phyloP scores from a whole-genome alignment of 2,797 vertebrate genomes.

The Phataginus tricuspis region DNA sequence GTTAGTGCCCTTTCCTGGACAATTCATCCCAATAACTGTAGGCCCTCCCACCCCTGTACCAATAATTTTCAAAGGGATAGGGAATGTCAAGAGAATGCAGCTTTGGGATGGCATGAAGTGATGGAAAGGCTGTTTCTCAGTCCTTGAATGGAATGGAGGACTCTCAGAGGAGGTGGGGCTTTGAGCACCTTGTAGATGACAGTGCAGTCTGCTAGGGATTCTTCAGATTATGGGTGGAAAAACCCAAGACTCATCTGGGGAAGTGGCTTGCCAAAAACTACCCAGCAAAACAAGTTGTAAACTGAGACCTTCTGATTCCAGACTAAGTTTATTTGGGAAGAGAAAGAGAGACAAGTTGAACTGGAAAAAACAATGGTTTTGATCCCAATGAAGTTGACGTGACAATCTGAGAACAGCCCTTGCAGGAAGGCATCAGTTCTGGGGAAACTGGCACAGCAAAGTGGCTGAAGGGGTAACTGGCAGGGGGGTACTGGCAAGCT shows the following conservation, averaged over 20 bases:
- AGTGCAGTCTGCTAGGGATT: background rate
- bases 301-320: background rate
- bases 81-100: background rate
- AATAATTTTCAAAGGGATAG: background rate
- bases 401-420: background rate
- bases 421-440: background rate
- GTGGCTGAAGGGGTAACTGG: background rate
- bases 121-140: background rate
- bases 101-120: background rate
- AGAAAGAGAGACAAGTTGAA: background rate
- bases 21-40: background rate
- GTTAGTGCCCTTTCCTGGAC: background rate
- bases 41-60: rapidly evolving
- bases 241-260: background rate
- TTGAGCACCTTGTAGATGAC: background rate
- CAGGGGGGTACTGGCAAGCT: background rate
- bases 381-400: background rate
- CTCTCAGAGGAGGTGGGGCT: rapidly evolving
- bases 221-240: background rate
- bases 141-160: background rate
- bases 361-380: background rate
- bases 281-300: background rate
- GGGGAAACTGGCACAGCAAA: background rate
- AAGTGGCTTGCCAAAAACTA: background rate
- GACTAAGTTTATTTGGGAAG: background rate